These are phyloP conservation scores for Bruchidius siliquastri DNA, from an alignment of 2,888 invertebrate species.

Conservation along the genomic window DNA sequence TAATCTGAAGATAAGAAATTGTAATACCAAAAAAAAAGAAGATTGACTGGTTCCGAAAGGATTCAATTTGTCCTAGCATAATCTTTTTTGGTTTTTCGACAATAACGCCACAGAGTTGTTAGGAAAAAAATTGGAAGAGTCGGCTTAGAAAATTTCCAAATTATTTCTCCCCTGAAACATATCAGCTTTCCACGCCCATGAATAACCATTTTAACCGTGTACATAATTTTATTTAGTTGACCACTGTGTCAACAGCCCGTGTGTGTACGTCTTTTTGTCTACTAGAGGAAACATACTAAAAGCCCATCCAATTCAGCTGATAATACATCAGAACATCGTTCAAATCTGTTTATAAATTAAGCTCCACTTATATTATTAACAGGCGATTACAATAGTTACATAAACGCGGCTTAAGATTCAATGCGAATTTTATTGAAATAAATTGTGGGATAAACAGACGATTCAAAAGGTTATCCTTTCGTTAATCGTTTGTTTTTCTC, in stretches of 20 bases:
- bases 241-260: background rate
- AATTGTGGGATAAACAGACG: background rate
- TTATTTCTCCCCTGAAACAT: too few species aligned
- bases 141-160: too few species aligned
- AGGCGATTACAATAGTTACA: background rate
- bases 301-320: background rate
- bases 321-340: background rate
- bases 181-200: too few species aligned
- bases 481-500: background rate
- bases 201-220: too few species aligned
- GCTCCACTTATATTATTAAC: background rate
- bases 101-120: too few species aligned
- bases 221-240: background rate
- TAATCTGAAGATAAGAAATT: too few species aligned
- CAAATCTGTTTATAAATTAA: background rate
- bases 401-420: background rate
- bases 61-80: too few species aligned
- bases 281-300: background rate
- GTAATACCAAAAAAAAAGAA: too few species aligned
- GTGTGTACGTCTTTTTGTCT: background rate
- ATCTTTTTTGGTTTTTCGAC: too few species aligned
- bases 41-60: too few species aligned
- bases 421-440: slow-evolving; percentile 2
- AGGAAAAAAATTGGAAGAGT: too few species aligned
- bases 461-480: background rate